Evolutionary conservation across 2,113 vertebrate genomes (phyloP).

Genomic region (Tetraodon nigroviridis): DNA sequence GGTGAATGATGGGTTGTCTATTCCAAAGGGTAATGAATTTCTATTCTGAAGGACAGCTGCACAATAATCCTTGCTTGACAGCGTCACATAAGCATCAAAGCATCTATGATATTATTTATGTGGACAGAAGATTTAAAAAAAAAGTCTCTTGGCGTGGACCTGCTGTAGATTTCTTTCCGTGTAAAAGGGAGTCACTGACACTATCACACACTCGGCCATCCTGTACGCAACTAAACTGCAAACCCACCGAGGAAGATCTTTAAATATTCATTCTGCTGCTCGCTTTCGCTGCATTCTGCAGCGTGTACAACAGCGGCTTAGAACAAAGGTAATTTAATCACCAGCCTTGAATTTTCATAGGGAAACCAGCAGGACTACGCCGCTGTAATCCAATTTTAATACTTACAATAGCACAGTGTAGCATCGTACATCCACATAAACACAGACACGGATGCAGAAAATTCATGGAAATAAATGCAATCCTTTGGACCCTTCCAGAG

Average conservation of each 20-base stretch:
- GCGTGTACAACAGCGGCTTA: slow-evolving; percentile 16
- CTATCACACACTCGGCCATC: slow-evolving; percentile 41
- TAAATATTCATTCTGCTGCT: slow-evolving; percentile 30
- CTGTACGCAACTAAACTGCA: background rate
- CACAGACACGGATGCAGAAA: slow-evolving; percentile 6
- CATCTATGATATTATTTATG: background rate
- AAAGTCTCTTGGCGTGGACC: slow-evolving; percentile 9
- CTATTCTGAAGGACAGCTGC: slow-evolving; percentile 59
- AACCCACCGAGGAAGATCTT: background rate
- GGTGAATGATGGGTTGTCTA: slow-evolving; percentile 52
- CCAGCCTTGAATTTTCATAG: background rate
- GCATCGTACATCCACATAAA: slow-evolving; percentile 8
- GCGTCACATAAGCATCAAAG: slow-evolving; percentile 22
- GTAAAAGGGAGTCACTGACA: too few species aligned
- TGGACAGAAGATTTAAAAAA: background rate
- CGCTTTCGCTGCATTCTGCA: slow-evolving; percentile 12
- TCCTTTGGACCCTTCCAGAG: slow-evolving; percentile 4
- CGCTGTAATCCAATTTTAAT: slow-evolving; percentile 51
- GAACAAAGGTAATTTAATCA: slow-evolving; percentile 51
- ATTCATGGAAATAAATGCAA: slow-evolving; percentile 23
- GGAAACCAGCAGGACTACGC: slow-evolving; percentile 29
- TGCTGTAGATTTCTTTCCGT: too few species aligned
- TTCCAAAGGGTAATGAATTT: slow-evolving; percentile 57
- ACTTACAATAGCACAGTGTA: slow-evolving; percentile 30
- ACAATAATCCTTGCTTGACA: slow-evolving; percentile 12